Evolutionary conservation across 2,888 invertebrate species (phyloP).

Genomic region (Drosophila ustulata): DNA sequence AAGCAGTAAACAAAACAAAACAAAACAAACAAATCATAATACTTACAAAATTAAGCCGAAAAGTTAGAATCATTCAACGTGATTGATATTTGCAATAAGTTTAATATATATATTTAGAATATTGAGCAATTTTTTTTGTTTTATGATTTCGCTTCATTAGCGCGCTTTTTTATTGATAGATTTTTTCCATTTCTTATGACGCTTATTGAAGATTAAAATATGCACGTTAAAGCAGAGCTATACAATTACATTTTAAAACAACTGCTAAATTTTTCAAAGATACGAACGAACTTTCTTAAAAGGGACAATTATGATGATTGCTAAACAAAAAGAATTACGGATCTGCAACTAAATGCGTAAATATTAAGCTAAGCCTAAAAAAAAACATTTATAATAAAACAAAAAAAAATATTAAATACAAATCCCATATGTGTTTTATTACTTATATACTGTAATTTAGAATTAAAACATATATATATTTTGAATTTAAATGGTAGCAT

Average conservation of each 20-base stretch:
- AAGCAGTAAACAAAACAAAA: conserved; percentile 13
- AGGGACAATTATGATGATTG: conserved; percentile 49
- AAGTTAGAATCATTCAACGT: conserved; percentile 31
- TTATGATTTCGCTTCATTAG: conserved; percentile 37
- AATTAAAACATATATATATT: too few species aligned
- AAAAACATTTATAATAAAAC: conserved; percentile 26
- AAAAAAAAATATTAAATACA: conserved; percentile 26
- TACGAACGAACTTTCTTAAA: conserved; percentile 43
- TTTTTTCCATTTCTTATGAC: conserved; percentile 58
- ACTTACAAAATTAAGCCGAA: conserved; percentile 7
- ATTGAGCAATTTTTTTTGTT: conserved; percentile 32
- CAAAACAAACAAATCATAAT: conserved; percentile 10
- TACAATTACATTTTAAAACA: conserved; percentile 51
- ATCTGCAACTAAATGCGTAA: conserved; percentile 58
- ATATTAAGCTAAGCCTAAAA: conserved; percentile 56
- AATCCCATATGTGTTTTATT: conserved; percentile 42
- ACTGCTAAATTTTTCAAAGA: conserved; percentile 38
- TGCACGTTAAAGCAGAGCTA: conserved; percentile 54
- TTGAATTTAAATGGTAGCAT: too few species aligned
- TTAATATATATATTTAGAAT: conserved; percentile 25
- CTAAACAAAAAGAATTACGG: conserved; percentile 43
- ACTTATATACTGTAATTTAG: background rate
- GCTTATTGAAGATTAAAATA: conserved; percentile 47
- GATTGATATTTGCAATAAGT: conserved; percentile 58
- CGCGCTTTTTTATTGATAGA: conserved; percentile 29